Base-by-base conservation (phyloP, 2,888 invertebrate genomes). In the Monochamus alternatus region DNA sequence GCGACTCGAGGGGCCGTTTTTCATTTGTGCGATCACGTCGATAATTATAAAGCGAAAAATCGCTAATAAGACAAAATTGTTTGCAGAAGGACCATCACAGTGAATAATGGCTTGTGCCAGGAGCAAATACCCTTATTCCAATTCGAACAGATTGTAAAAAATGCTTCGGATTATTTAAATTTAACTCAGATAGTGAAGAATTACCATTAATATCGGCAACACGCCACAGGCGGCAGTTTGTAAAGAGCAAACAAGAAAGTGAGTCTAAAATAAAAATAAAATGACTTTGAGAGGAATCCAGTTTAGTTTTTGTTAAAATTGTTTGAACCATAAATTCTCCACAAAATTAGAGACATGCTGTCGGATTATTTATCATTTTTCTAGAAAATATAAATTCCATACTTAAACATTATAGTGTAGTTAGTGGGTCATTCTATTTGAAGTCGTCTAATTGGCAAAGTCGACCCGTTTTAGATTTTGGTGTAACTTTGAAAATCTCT, bases 11-110 rank as follows among this genome's bases (percentile, higher is more conserved):
- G 32, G 12, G 30, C 31, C 30, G 10, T 30, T 44, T 60, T 43
- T 68, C 59, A 68, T 60, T 32, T 69, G 60, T 69, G 47, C 12
- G 60, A 47, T 55, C 69, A 60, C 30, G 60, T 69, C 69, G 31
- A 32, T 69, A 62, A 69, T 69, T 69, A 69, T 31, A 69, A 68
- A 62, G 58, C 38, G 44, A 68, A 51, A 69, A 30, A 69, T 30
- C 44, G 47, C 31, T 69, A 69, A 69, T 69, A 66, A 73, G 60
- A 59, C 64, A 65, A 65, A 66, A 66, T 60, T 73, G 59, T 65
- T 73, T 73, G 65, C 30, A 60, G 52, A 66, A 32, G 51, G 44
- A 66, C 52, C 43, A 73, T 73, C 59, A 59, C 51, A 73, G 44
- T 30, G 59, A 73, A 66, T 73, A 73, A 73, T 66, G 22, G 22